A percentile compares a stretch with the other conserved stretches of the same genome.
These are phyloP conservation scores for Drosophila sordidapex DNA, from an alignment of 2,888 invertebrate genomes.

Conservation along the genomic window DNA sequence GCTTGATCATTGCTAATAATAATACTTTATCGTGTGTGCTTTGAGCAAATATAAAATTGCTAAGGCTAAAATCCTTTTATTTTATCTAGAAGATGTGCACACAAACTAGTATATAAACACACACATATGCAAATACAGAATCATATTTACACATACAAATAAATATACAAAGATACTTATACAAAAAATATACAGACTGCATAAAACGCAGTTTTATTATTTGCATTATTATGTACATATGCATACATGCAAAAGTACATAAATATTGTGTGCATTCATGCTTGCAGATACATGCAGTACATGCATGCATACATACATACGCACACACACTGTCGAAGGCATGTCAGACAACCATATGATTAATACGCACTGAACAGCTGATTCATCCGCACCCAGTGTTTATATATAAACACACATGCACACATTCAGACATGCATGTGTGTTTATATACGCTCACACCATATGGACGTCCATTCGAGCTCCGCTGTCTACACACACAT, in stretches of 20 bases:
- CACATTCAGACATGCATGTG: conserved; percentile 9
- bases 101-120: not conserved
- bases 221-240: conserved; percentile 1
- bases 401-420: conserved; percentile 27
- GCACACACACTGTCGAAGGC: conserved; percentile 43
- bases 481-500: conserved; percentile 25
- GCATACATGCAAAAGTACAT: not conserved
- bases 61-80: not conserved
- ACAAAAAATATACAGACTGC: conserved; percentile 19
- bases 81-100: too few relatives aligned
- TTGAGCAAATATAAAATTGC: not conserved
- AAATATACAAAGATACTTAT: conserved; percentile 3
- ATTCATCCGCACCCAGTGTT: conserved; percentile 59
- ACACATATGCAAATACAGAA: not conserved
- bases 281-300: conserved; percentile 4
- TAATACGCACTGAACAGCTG: conserved; percentile 75
- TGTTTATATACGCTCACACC: conserved; percentile 32
- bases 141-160: not conserved
- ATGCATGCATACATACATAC: conserved; percentile 16
- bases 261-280: conserved; percentile 12
- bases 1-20: not conserved
- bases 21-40: not conserved
- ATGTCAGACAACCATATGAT: conserved; percentile 71
- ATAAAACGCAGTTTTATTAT: conserved; percentile 15
- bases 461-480: conserved; percentile 42